Conservation (phyloP, 1,140 invertebrate species). For the Aphelenchoides avenae region DNA sequence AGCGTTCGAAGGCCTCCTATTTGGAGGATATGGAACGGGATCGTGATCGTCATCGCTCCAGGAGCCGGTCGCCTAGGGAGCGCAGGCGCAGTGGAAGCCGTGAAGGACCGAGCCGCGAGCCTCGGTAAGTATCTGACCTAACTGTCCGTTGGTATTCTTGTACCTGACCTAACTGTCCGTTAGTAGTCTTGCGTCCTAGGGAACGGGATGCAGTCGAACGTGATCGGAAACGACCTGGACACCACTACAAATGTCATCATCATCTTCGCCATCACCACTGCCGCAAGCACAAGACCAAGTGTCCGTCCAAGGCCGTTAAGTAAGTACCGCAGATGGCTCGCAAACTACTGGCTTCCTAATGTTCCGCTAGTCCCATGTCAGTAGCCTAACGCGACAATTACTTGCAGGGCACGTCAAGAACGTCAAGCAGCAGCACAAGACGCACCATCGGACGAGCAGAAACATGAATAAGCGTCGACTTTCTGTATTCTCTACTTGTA, state of each 20-base stretch:
- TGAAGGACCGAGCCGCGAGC: slow-evolving; percentile 13
- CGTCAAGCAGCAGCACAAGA: too few species aligned
- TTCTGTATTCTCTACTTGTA: too few species aligned
- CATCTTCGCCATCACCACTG: slow-evolving; percentile 58
- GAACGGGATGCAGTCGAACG: too few species aligned
- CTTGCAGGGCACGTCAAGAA: too few species aligned
- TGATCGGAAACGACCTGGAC: slow-evolving; percentile 14
- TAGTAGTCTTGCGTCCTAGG: too few species aligned
- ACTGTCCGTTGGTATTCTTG: too few species aligned
- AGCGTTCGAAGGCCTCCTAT: slow-evolving; percentile 34
- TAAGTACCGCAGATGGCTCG: too few species aligned
- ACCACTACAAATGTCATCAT: slow-evolving; percentile 40
- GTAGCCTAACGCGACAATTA: too few species aligned
- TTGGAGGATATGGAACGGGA: slow-evolving; percentile 22
- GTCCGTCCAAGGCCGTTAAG: slow-evolving; percentile 53
- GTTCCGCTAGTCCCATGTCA: too few species aligned
- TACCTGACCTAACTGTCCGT: not conserved
- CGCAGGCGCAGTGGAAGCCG: slow-evolving; percentile 13
- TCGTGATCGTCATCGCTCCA: slow-evolving; percentile 4
- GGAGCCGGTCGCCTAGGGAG: slow-evolving; percentile 16
- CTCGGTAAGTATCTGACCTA: not conserved
- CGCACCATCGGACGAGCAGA: too few species aligned
- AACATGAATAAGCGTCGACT: too few species aligned
- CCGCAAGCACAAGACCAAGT: slow-evolving; percentile 46
- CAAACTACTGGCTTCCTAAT: too few species aligned